Evolutionary conservation across 2,888 invertebrate species (phyloP).

Genomic region (Ophion ellenae): DNA sequence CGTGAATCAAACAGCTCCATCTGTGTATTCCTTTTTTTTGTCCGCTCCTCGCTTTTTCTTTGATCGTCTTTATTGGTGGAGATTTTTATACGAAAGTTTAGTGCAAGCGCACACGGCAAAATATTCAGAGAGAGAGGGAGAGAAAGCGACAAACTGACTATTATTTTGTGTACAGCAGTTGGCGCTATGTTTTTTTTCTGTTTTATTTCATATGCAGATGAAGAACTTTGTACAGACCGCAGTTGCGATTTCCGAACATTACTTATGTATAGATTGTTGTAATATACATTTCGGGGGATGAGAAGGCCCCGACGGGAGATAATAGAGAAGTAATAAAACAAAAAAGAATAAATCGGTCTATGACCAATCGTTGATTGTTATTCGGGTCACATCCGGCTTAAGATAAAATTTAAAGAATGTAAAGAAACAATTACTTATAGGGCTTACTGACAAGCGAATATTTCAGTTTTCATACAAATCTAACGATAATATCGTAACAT

Average conservation of each 20-base stretch:
- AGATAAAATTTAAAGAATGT: background rate
- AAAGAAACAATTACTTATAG: background rate
- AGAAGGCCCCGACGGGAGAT: background rate
- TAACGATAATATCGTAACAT: slow-evolving; percentile 14
- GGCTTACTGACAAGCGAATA: slow-evolving; percentile 2
- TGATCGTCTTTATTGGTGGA: slow-evolving; percentile 20
- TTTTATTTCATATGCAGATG: slow-evolving; percentile 5
- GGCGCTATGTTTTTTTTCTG: slow-evolving; percentile 16
- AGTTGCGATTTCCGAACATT: slow-evolving; percentile 59
- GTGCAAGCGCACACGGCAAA: slow-evolving; percentile 33
- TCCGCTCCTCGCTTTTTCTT: slow-evolving; percentile 2
- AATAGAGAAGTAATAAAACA: background rate
- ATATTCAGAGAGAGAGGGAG: slow-evolving; percentile 11
- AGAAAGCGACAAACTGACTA: background rate
- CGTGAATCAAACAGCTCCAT: slow-evolving; percentile 2
- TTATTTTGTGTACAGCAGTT: slow-evolving; percentile 20
- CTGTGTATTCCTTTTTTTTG: slow-evolving; percentile 2
- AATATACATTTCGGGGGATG: slow-evolving; percentile 51
- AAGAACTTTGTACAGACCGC: slow-evolving; percentile 58
- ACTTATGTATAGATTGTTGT: slow-evolving; percentile 61
- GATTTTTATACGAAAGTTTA: slow-evolving; percentile 52
- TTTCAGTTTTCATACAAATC: slow-evolving; percentile 13
- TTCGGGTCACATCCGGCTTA: slow-evolving; percentile 24
- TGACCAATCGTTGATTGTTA: slow-evolving; percentile 48
- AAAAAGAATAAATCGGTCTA: slow-evolving; percentile 42